Evolutionary conservation across 2,113 vertebrate species (phyloP).

Genomic region (Xiphophorus maculatus): DNA sequence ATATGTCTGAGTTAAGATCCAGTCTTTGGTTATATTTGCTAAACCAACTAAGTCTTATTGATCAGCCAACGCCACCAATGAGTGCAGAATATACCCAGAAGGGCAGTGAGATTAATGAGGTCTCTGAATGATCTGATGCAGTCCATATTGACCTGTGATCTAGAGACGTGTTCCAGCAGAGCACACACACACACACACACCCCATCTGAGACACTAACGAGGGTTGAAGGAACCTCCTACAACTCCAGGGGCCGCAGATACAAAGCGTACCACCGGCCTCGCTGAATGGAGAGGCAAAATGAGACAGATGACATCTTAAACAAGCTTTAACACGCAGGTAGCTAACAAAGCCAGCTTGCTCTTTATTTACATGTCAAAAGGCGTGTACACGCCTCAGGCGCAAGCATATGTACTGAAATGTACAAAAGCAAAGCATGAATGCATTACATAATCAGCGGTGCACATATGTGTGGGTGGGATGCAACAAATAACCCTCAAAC

Average conservation of each 20-base stretch:
- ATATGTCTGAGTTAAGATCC: background rate
- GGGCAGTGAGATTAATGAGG: conserved; percentile 62
- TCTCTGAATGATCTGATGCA: conserved; percentile 71
- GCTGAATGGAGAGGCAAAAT: conserved; percentile 56
- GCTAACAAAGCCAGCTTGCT: conserved; percentile 59
- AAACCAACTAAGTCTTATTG: conserved; percentile 50
- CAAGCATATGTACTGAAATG: conserved; percentile 56
- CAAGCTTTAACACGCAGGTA: conserved; percentile 73
- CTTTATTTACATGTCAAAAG: conserved; percentile 74
- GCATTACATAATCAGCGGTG: conserved; percentile 41
- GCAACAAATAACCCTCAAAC: conserved; percentile 10
- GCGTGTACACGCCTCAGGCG: conserved; percentile 37
- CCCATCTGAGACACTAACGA: conserved; percentile 67
- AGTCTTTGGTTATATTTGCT: conserved; percentile 32
- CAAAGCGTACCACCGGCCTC: conserved; percentile 56
- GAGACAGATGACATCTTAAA: conserved; percentile 78
- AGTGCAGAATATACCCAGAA: conserved; percentile 38
- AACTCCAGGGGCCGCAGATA: conserved; percentile 66
- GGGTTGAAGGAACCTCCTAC: conserved; percentile 65
- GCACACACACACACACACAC: conserved; percentile 26
- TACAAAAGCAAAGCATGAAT: conserved; percentile 35
- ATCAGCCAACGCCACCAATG: conserved; percentile 55
- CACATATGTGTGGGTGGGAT: conserved; percentile 60
- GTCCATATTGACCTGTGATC: conserved; percentile 64
- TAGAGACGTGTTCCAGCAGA: conserved; percentile 46